Base-by-base conservation (phyloP, 2,888 invertebrate genomes). In the Seira ritae region DNA sequence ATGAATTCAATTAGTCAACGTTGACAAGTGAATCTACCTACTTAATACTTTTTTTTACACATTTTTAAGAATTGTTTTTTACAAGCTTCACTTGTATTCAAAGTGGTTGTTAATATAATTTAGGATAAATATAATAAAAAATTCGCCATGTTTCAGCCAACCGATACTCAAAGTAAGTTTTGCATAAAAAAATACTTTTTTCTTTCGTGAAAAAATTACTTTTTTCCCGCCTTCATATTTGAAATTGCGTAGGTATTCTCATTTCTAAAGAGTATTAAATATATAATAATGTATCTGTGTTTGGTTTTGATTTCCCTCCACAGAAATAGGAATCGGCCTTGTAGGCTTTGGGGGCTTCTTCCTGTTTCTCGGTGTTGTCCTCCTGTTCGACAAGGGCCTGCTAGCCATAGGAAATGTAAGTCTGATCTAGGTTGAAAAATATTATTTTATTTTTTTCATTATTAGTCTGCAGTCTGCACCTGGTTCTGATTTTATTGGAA, bases 371-470 rank as follows among this genome's bases (percentile, higher is more conserved):
- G 99, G 99, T 82, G 95, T 98, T 55, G 90, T 99, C 68, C 92
- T 99, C 82, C 92, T 99, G 76, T 98, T 99, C 91, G 99, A 99
- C 91, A 98, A 97, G 92, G 99, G 99, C 74, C 92, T 99, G 80
- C 92, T 99, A 80, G 99, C 99, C n/a, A 97, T 99, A 91, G 99
- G 99, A 91, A 99, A 99, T 94, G 99, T 99, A 93, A 95, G 96
- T 94, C 12, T 42, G 42, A 42, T n/a, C n/a, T n/a, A n/a, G n/a
- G n/a, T n/a, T n/a, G n/a, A n/a, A n/a, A n/a, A n/a, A n/a, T n/a
- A n/a, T n/a, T n/a, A n/a, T n/a, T n/a, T n/a, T n/a, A n/a, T n/a
- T n/a, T n/a, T n/a, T n/a, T n/a, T n/a, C n/a, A n/a, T n/a, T n/a
- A n/a, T n/a, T n/a, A 12, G 50, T 12, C 50, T 46, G 50, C 10